phyloP scores from a whole-genome alignment of 2,888 invertebrate genomes.

The Ichneumoninae sp. region DNA sequence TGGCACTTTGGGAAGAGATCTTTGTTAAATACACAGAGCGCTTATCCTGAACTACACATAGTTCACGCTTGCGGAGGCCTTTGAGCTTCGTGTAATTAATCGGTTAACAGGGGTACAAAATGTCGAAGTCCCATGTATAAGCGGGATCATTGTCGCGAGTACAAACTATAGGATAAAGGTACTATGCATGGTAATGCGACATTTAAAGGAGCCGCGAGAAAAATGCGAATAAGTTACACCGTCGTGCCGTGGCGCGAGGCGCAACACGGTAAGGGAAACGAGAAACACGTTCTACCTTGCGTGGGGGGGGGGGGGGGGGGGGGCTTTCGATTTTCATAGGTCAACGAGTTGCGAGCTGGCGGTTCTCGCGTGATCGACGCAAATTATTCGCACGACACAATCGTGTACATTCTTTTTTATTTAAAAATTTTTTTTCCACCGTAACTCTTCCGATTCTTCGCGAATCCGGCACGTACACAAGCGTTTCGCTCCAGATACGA shows the following conservation, averaged over 20 bases:
- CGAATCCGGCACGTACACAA: not conserved
- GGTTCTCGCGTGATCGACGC: constrained; percentile 55
- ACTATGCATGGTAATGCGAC: constrained; percentile 73
- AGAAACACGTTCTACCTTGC: constrained; percentile 48
- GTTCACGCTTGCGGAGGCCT: not conserved
- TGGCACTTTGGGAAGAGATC: not conserved
- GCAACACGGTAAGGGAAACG: constrained; percentile 32
- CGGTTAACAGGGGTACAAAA: constrained; percentile 42
- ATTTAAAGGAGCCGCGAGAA: constrained; percentile 67
- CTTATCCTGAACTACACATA: not conserved
- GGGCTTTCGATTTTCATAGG: constrained; percentile 64
- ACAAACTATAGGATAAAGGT: constrained; percentile 17
- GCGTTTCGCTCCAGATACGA: not conserved
- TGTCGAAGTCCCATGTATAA: constrained; percentile 41
- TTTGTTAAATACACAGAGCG: not conserved
- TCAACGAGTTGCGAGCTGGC: constrained; percentile 56
- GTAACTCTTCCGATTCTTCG: not conserved
- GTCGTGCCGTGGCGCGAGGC: constrained; percentile 12
- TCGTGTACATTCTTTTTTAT: constrained; percentile 14
- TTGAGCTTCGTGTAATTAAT: constrained; percentile 50
- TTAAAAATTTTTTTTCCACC: not conserved
- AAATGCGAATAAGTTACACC: constrained; percentile 63
- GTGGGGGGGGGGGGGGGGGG: not conserved
- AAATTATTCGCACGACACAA: constrained; percentile 43
- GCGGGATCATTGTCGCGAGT: constrained; percentile 5